phyloP scores from a whole-genome alignment of 1,140 invertebrate genomes.

The Drosophila albomicans region DNA sequence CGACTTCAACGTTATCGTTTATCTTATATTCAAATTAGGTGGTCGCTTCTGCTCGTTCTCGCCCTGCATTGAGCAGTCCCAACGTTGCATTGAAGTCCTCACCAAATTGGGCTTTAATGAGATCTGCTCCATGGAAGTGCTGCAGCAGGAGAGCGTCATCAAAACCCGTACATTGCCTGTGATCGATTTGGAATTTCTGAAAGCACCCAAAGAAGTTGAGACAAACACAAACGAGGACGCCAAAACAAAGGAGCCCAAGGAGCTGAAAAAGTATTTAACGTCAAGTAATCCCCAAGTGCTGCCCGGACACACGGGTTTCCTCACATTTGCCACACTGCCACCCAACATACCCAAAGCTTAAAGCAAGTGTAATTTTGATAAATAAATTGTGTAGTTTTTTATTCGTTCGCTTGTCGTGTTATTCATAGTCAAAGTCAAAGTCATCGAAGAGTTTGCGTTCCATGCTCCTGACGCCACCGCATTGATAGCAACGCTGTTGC shows the following conservation, averaged over 20 bases:
- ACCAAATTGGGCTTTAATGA: slow-evolving; percentile 91
- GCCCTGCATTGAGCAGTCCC: slow-evolving; percentile 99
- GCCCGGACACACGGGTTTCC: slow-evolving; percentile 97
- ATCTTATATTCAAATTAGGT: slow-evolving; percentile 86
- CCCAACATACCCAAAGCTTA: slow-evolving; percentile 85
- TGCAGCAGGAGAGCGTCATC: slow-evolving; percentile 93
- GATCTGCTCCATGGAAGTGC: slow-evolving; percentile 94
- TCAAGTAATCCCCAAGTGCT: slow-evolving; percentile 89
- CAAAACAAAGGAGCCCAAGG: slow-evolving; percentile 77
- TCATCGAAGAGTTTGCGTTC: slow-evolving; percentile 63
- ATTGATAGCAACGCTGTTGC: slow-evolving; percentile 68
- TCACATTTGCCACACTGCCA: slow-evolving; percentile 95
- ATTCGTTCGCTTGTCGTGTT: slow-evolving; percentile 45
- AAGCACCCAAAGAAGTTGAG: slow-evolving; percentile 85
- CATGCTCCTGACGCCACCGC: slow-evolving; percentile 54
- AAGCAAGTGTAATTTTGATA: slow-evolving; percentile 38
- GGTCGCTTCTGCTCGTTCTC: slow-evolving; percentile 98
- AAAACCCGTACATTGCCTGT: slow-evolving; percentile 89
- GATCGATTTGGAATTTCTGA: slow-evolving; percentile 89
- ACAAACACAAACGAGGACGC: slow-evolving; percentile 42
- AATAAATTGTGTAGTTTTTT: slow-evolving; percentile 54
- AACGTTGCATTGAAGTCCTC: slow-evolving; percentile 92
- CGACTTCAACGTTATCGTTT: neutral
- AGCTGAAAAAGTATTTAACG: slow-evolving; percentile 88
- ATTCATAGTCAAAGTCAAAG: slow-evolving; percentile 55